Evolutionary conservation across 2,888 invertebrate species (phyloP), one percentile per base, ranked within the genome.

Genomic region (Panorpa germanica): DNA sequence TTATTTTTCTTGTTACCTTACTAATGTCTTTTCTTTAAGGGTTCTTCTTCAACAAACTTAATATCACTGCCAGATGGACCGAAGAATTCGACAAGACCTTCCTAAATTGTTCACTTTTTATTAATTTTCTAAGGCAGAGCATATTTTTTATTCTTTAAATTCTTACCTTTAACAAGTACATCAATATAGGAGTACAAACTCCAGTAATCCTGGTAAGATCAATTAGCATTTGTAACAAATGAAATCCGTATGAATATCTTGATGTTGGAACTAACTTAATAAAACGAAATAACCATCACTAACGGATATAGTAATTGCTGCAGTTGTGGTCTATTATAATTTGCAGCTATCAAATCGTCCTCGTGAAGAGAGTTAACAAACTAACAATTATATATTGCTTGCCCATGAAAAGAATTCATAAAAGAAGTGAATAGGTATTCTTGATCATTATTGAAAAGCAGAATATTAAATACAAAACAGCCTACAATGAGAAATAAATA

Each of bases 361-460:
- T 95, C 60, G 41, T 77, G 73, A 34, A 96, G 50, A 3, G 93
- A 93, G 53, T 93, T 93, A 1, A 96, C 59, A 53, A 70, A 96
- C 51, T 96, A 96, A 98, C 98, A 99, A 53, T 96, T 98, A 50
- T 93, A 95, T 5, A 98, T 91, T 1, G 88, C 73, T 54, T 88
- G 88, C 35, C 80, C 71, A 40, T 82, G 66, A 45, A 76, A 83
- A 21, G 77, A 74, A 2, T 70, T 66, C 19, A 78, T 62, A 54
- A 80, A 81, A 5, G 70, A 62, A 7, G 78, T n/a, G n/a, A n/a
- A n/a, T n/a, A n/a, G n/a, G n/a, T n/a, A n/a, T n/a, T n/a, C n/a
- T n/a, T n/a, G n/a, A n/a, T n/a, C n/a, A n/a, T n/a, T n/a, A n/a
- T n/a, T n/a, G n/a, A n/a, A n/a, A n/a, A n/a, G n/a, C n/a, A n/a